Evolutionary conservation across 2,888 invertebrate genomes (phyloP), one percentile per base, ranked within the genome.

Genomic region (Anarsia innoxiella): DNA sequence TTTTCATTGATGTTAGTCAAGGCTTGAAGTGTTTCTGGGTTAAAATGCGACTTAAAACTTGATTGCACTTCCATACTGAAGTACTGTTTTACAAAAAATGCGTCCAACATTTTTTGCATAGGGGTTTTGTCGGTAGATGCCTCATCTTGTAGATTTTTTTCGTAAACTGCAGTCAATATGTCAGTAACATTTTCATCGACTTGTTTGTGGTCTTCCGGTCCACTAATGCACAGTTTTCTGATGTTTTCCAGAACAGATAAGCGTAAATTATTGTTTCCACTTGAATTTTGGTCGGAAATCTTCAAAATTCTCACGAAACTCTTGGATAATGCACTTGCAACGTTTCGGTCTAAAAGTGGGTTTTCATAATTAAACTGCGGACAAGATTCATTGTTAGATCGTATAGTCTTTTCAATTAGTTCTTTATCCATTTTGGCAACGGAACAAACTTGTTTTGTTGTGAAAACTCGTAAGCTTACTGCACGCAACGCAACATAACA

Each of bases 241-340:
- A 83, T 68, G 42, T 70, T 70, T 48, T 72, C 62, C 10, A 83
- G 41, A 36, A 80, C 56, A 5, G 71, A 59, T 9, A 56, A 36
- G 5, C 77, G 58, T 32, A 80, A 44, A 40, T 68, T 75, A 32
- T 59, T 68, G 40, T 72, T 72, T 1, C 65, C 46, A 29, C 60
- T 66, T 1, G 61, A 53, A 45, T 62, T 68, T 39, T 64, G 56
- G 34, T 61, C 54, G 9, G 75, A 65, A 16, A 63, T 48, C 3
- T 59, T 60, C 1, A 83, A 56, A 33, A 79, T 69, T 45, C 73
- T 73, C 1, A 83, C 56, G 37, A 80, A 73, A 54, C 77, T 76
- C 44, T 62, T 76, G 1, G 82, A 65, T 12, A 82, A 52, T 3
- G 66, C 64, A 27, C 51, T 53, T 0, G 80, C 66, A 2, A 80